Evolutionary conservation across 2,113 vertebrate species (phyloP).

Genomic region (Pterocles burchelli): DNA sequence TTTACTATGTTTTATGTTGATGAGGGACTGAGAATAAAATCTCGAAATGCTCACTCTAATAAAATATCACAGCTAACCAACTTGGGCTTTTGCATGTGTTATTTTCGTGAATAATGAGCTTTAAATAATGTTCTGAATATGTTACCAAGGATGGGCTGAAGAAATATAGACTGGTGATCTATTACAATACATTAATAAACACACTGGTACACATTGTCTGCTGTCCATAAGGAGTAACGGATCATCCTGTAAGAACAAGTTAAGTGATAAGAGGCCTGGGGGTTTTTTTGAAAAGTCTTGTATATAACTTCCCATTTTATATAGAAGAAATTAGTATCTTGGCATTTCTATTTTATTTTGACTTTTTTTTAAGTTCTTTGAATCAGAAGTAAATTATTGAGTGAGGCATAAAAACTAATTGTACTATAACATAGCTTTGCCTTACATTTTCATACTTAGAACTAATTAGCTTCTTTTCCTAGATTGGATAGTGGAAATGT

Average conservation of each 20-base stretch:
- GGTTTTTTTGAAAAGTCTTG: background rate
- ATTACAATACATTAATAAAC: slow-evolving; percentile 76
- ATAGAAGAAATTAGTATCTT: slow-evolving; percentile 19
- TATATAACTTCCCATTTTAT: slow-evolving; percentile 3
- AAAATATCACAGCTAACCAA: slow-evolving; percentile 76
- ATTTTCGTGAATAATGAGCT: slow-evolving; percentile 78
- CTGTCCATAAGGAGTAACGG: slow-evolving; percentile 53
- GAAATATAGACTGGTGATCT: slow-evolving; percentile 74
- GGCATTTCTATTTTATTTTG: slow-evolving; percentile 20
- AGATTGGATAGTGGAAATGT: slow-evolving; percentile 50
- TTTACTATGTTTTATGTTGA: slow-evolving; percentile 78
- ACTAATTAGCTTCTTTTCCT: slow-evolving; percentile 57
- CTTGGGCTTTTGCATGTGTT: slow-evolving; percentile 74
- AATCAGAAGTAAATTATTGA: slow-evolving; percentile 41
- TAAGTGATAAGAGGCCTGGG: background rate
- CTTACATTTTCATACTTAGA: slow-evolving; percentile 47
- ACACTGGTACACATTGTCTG: slow-evolving; percentile 21
- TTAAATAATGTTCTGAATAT: slow-evolving; percentile 79
- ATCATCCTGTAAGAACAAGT: slow-evolving; percentile 39
- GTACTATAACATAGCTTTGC: background rate
- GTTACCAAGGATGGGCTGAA: slow-evolving; percentile 67
- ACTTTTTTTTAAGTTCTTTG: slow-evolving; percentile 12
- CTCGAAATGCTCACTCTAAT: slow-evolving; percentile 62
- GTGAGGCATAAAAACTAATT: background rate
- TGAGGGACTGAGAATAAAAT: slow-evolving; percentile 68